Evolutionary conservation across 2,888 invertebrate genomes (phyloP).

Genomic region (Drosophila planitibia): DNA sequence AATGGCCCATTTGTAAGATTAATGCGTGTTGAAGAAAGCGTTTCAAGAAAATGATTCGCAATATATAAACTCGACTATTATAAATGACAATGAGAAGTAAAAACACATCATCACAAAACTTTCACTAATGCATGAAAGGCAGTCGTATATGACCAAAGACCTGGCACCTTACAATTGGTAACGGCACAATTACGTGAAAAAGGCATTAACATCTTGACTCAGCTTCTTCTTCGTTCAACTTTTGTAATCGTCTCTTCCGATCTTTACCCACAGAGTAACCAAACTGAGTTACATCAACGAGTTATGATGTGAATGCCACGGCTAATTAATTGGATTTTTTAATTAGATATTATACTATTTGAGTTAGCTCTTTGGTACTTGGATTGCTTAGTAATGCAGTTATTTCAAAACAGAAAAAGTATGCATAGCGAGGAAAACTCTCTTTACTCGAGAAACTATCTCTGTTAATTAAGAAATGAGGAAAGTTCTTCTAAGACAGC

Average conservation of each 20-base stretch:
- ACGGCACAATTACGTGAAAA: constrained; percentile 54
- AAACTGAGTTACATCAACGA: constrained; percentile 5
- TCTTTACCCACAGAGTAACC: constrained; percentile 3
- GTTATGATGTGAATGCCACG: background rate
- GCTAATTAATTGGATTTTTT: background rate
- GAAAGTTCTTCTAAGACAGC: background rate
- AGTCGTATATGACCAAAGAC: constrained; percentile 13
- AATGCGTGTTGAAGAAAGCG: constrained; percentile 54
- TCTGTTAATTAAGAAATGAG: background rate
- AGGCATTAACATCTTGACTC: constrained; percentile 42
- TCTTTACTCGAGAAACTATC: background rate
- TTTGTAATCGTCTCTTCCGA: constrained; percentile 5
- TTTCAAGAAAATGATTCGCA: constrained; percentile 63
- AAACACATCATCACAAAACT: constrained; percentile 42
- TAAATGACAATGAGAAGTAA: constrained; percentile 32
- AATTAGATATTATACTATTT: background rate
- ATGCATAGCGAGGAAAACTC: background rate
- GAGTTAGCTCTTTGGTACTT: background rate
- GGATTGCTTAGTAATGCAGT: background rate
- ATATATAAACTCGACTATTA: constrained; percentile 51
- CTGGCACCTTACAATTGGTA: constrained; percentile 61
- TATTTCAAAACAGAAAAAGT: background rate
- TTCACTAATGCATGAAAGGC: constrained; percentile 61
- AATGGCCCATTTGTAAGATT: constrained; percentile 47
- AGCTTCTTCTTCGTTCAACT: constrained; percentile 1